These are phyloP conservation scores for Paraescarpia echinospica DNA, from an alignment of 1,140 invertebrate genomes.

Conservation along the genomic window DNA sequence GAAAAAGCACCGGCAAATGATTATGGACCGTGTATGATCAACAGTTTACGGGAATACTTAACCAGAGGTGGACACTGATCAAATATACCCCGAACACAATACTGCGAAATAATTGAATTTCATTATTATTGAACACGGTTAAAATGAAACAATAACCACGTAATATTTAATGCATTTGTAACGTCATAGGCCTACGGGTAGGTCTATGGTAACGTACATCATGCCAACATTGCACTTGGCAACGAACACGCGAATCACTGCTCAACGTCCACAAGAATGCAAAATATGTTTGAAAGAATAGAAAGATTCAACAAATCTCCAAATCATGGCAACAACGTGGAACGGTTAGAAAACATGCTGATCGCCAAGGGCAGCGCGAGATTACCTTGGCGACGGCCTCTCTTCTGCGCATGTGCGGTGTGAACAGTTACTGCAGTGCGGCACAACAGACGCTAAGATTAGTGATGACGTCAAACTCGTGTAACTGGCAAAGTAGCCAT, in stretches of 20 bases:
- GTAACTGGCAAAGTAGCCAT: background rate
- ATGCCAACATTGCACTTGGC: background rate
- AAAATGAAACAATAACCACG: background rate
- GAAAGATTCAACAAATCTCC: background rate
- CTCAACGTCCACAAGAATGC: background rate
- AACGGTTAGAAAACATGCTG: background rate
- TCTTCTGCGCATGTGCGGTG: slow-evolving; percentile 3
- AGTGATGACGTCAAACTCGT: background rate
- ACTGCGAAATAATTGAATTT: background rate
- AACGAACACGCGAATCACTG: background rate
- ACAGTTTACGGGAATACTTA: background rate
- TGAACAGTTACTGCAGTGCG: background rate
- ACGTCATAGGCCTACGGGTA: too few relatives aligned
- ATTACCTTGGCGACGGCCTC: background rate
- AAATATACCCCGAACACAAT: background rate
- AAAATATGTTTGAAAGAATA: background rate
- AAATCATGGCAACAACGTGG: background rate
- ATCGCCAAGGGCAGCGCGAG: background rate
- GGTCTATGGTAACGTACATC: background rate
- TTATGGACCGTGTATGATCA: background rate
- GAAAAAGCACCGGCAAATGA: background rate
- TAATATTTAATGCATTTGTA: background rate
- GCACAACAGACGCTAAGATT: background rate
- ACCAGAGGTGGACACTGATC: background rate
- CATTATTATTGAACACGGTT: background rate